Evolutionary conservation across 2,888 invertebrate genomes (phyloP).

Genomic region (Gerris lacustris): DNA sequence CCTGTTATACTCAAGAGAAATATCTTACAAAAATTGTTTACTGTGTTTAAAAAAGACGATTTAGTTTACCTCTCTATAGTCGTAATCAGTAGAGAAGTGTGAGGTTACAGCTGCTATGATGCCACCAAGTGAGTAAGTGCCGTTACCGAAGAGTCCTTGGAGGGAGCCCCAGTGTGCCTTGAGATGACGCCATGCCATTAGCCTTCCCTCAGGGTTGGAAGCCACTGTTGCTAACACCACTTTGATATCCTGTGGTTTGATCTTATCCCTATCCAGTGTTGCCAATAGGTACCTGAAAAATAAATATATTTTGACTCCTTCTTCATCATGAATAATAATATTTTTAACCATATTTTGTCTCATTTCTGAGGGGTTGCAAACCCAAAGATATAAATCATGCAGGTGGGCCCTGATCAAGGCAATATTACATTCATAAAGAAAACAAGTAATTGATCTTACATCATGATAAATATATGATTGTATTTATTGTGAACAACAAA

Average conservation of each 20-base stretch:
- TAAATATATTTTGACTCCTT: neutral
- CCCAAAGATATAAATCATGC: too few relatives aligned
- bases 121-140: slow-evolving; percentile 49
- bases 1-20: too few relatives aligned
- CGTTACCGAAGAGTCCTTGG: slow-evolving; percentile 50
- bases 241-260: slow-evolving; percentile 58
- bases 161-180: slow-evolving; percentile 56
- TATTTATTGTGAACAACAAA: too few relatives aligned
- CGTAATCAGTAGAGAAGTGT: slow-evolving; percentile 58
- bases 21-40: too few relatives aligned
- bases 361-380: neutral
- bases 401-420: too few relatives aligned
- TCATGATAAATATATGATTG: too few relatives aligned
- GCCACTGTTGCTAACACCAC: slow-evolving; percentile 60
- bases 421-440: too few relatives aligned
- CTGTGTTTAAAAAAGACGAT: too few relatives aligned
- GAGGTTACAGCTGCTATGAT: slow-evolving; percentile 52
- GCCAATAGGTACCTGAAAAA: slow-evolving; percentile 55
- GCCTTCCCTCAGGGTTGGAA: slow-evolving; percentile 54
- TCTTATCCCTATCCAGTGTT: slow-evolving; percentile 54
- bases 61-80: slow-evolving; percentile 53
- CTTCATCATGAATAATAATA: neutral
- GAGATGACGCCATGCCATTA: slow-evolving; percentile 61
- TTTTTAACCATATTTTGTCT: slow-evolving; percentile 13
- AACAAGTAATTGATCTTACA: too few relatives aligned